phyloP scores from a whole-genome alignment of 2,888 invertebrate species.

The Clusia tigrina region DNA sequence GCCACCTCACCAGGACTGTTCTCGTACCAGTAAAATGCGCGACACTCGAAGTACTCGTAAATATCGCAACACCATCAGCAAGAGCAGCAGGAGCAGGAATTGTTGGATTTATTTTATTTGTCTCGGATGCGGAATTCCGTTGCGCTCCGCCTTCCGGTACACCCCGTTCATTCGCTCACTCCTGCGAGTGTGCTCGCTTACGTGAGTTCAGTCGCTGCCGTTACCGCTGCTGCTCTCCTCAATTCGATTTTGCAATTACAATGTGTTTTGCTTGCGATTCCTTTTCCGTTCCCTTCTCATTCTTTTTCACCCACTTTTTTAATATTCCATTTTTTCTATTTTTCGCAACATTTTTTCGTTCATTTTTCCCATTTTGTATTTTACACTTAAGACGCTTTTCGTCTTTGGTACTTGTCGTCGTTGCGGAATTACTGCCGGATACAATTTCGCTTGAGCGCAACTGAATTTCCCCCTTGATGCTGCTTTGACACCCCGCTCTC shows the following conservation, averaged over 20 bases:
- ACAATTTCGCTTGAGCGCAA: conserved; percentile 29
- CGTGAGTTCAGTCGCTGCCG: too few relatives aligned
- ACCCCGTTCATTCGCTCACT: conserved; percentile 15
- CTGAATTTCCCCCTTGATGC: neutral
- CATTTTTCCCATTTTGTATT: neutral
- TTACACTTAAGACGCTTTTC: neutral
- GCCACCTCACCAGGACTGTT: neutral
- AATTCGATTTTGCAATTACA: conserved; percentile 34
- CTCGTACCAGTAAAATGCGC: neutral
- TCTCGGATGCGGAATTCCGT: conserved; percentile 51
- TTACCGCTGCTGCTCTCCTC: conserved; percentile 1
- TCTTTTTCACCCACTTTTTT: neutral
- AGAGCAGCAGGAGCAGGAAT: conserved; percentile 50
- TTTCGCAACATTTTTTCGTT: neutral
- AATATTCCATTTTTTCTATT: neutral
- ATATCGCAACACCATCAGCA: conserved; percentile 15
- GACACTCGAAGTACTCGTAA: conserved; percentile 28
- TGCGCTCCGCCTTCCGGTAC: conserved; percentile 22
- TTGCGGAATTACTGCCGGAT: conserved; percentile 34
- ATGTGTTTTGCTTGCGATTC: conserved; percentile 24
- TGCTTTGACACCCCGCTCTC: conserved; percentile 2
- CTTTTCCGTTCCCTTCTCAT: neutral
- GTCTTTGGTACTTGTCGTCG: conserved; percentile 15
- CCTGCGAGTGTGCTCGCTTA: neutral
- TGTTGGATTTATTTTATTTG: conserved; percentile 55